Percentiles rank a stretch among this genome's conserved stretches.
Conservation (phyloP, 2,888 invertebrate species). For the Trichopoda pennipes region DNA sequence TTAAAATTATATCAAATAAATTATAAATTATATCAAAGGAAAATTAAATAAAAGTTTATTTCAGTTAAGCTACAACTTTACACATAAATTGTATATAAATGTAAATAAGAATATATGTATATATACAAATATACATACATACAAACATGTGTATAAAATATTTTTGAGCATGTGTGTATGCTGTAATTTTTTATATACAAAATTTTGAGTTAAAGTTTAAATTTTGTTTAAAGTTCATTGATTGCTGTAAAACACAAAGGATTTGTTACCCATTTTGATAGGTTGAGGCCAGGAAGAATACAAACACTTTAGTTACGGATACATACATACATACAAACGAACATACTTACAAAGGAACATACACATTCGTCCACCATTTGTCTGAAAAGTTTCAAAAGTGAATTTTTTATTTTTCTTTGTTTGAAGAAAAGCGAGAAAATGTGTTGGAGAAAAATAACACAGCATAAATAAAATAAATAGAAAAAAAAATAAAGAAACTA, state of each 20-base stretch:
- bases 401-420: background rate
- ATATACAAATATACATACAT: background rate
- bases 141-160: too few relatives aligned
- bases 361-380: constrained; percentile 46
- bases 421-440: background rate
- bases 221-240: constrained; percentile 61
- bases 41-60: too few relatives aligned
- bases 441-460: background rate
- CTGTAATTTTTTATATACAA: background rate
- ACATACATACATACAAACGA: constrained; percentile 2
- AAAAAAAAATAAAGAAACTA: background rate
- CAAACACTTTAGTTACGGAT: background rate
- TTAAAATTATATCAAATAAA: too few relatives aligned
- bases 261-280: constrained; percentile 37
- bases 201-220: constrained; percentile 13
- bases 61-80: too few relatives aligned
- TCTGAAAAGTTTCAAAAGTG: constrained; percentile 58
- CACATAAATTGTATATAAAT: too few relatives aligned
- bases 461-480: background rate
- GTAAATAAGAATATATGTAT: background rate
- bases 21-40: too few relatives aligned
- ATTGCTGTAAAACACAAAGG: constrained; percentile 45
- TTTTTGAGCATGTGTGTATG: background rate
- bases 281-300: constrained; percentile 36
- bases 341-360: constrained; percentile 14